A percentile compares a stretch with the other conserved stretches of the same genome.
phyloP scores from a whole-genome alignment of 35 echinoderm and acorn worm genomes.

The Apostichopus japonicus region DNA sequence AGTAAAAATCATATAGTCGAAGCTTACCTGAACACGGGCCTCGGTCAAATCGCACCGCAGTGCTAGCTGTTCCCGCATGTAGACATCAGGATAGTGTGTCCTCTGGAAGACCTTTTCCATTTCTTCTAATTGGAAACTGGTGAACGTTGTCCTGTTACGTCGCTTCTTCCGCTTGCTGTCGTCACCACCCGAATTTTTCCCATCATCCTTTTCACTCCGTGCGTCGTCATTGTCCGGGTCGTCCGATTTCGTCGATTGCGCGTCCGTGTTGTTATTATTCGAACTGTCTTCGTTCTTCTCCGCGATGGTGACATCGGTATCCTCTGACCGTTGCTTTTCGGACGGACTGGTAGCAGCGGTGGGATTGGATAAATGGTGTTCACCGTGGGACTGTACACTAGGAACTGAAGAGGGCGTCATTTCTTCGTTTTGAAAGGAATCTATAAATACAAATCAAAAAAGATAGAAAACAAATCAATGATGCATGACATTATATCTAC shows the following conservation, averaged over 20 bases:
- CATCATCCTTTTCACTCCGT: conserved; percentile 72
- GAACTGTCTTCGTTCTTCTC: conserved; percentile 31
- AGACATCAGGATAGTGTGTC: conserved; percentile 98
- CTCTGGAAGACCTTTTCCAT: conserved; percentile 99
- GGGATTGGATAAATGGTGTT: conserved; percentile 44
- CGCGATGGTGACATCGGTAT: conserved; percentile 39
- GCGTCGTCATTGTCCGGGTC: conserved; percentile 61
- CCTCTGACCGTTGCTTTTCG: conserved; percentile 48
- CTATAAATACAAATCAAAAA: conserved; percentile 40
- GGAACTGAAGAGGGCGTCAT: conserved; percentile 78
- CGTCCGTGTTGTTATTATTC: conserved; percentile 76
- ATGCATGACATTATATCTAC: neutral
- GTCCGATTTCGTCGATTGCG: conserved; percentile 66
- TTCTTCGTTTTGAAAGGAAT: conserved; percentile 80
- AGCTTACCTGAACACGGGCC: conserved; percentile 95
- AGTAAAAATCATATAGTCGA: neutral
- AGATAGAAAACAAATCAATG: neutral
- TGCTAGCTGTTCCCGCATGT: conserved; percentile 92
- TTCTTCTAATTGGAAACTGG: conserved; percentile 96
- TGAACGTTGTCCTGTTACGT: conserved; percentile 96
- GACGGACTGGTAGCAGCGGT: conserved; percentile 45
- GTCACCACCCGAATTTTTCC: conserved; percentile 68
- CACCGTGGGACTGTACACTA: conserved; percentile 52
- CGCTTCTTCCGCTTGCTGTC: conserved; percentile 94
- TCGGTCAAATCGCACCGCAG: conserved; percentile 96